Evolutionary conservation across 2,113 vertebrate genomes (phyloP), one percentile per base, ranked within the genome.

Genomic region (Eupsittula cactorum): DNA sequence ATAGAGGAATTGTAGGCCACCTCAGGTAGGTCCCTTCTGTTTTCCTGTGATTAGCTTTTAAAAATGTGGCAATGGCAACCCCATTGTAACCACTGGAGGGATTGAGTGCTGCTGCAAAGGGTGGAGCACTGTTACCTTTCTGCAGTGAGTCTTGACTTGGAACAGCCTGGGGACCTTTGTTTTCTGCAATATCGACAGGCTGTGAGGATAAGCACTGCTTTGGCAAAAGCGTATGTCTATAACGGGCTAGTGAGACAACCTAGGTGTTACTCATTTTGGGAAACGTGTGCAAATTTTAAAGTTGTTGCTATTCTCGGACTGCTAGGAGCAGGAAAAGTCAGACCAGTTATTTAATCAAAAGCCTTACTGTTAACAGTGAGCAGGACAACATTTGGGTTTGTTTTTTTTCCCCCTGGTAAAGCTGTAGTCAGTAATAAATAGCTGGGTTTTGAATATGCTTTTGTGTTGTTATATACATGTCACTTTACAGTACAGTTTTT

Each of bases 41-140:
- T 44, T 39, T 91, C 52, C 49, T 79, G 15, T 59, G 59, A 44
- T 49, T 39, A 60, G 16, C 49, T 44, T 74, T 65, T 33, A 73
- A 59, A 37, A 69, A 69, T 41, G 39, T 27, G 25, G 4, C 27
- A 53, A 69, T 44, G 28, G 50, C 67, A 86, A 16, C 6, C 35
- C 25, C 21, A 44, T 24, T 46, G 21, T 46, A 83, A 23, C 20
- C 33, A 49, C 13, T 4, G 1, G 1, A 69, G n/a, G 8, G 3
- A 3, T 2, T 47, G 42, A 78, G 37, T 0, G 0, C 42, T 0
- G 0, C 42, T 69, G 20, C 49, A 42, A 31, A 29, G 23, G 6
- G 9, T 44, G 16, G 20, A 64, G 80, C 14, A 35, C 24, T 6
- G 3, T 69, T 62, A 35, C 25, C 35, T 79, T 79, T 62, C 44